Evolutionary conservation across 2,888 invertebrate species (phyloP), one percentile per base, ranked within the genome.

Genomic region (Eupithecia subumbrata): DNA sequence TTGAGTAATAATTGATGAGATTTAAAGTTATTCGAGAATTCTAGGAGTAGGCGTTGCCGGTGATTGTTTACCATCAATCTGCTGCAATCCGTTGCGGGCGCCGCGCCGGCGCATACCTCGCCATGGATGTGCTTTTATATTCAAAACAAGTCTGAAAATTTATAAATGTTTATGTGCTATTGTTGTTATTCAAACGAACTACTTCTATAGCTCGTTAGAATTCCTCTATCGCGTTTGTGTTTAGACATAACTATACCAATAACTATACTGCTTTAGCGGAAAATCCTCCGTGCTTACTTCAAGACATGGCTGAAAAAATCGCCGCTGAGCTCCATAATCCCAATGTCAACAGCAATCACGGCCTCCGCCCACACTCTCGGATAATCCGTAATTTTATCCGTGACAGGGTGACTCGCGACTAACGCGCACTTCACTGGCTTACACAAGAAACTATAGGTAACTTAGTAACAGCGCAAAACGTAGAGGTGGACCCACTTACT

Each of bases 361-460:
- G 45, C 63, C 12, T 40, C 66, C 68, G 22, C 52, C 52, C 69
- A 14, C 52, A 52, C 64, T 40, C 34, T 5, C 52, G 52, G 60
- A 60, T 73, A 64, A 72, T 75, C 75, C 69, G 69, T 75, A 72
- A 48, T 52, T 75, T 69, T 69, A 72, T 75, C 71, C 71, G 68
- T 43, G 34, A 34, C 64, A 34, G 30, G 34, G 64, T 64, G 64
- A 34, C 34, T 64, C 64, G 18, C 16, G 64, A 18, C 16, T 18
- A 18, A 18, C 18, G 52, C 64, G 64, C 64, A 1, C 63, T 63
- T 30, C 30, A 30, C 63, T 30, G 25, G 30, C 9, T 30, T 5
- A 63, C 25, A 16, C 25, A 5, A 12, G n/a, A 14, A 60, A 4
- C 60, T 60, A 60, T 60, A 25, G 25, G 25, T 60, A 3, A 22